Percentiles rank a stretch among this genome's conserved stretches.
phyloP scores from a whole-genome alignment of 2,113 vertebrate genomes.

The Petromus typicus region DNA sequence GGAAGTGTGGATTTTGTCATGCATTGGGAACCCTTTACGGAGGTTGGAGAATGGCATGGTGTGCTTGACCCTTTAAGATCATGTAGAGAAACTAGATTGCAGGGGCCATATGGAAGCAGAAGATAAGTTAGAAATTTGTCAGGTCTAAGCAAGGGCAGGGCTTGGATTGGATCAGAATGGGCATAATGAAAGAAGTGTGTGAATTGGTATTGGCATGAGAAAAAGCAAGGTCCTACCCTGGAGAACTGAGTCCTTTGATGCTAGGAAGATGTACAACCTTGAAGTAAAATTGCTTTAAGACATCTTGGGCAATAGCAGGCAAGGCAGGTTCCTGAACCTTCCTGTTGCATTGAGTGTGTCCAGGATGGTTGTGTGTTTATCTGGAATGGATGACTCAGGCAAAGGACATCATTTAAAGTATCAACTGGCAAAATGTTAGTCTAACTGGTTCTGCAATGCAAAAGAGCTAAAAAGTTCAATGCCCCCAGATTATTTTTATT shows the following conservation, averaged over 20 bases:
- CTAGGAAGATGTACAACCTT: background rate
- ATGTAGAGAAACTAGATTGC: background rate
- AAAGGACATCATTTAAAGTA: background rate
- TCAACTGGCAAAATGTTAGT: conserved; percentile 47
- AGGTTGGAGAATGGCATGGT: background rate
- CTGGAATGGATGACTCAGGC: background rate
- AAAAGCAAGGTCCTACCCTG: background rate
- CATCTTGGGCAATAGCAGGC: background rate
- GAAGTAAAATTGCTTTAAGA: background rate
- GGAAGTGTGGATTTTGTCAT: background rate
- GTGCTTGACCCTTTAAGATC: background rate
- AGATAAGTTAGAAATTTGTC: background rate
- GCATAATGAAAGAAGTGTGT: background rate
- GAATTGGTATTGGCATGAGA: background rate
- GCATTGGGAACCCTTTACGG: background rate
- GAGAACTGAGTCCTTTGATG: background rate
- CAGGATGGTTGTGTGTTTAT: background rate
- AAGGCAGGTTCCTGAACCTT: background rate
- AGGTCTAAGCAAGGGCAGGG: background rate
- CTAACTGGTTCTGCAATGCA: background rate
- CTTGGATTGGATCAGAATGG: background rate
- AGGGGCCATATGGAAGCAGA: background rate
- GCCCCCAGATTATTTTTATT: background rate
- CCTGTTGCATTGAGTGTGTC: background rate
- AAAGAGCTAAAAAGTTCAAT: conserved; percentile 5